Conservation (phyloP, 2,797 vertebrate species). For the Kryptopterus vitreolus region DNA sequence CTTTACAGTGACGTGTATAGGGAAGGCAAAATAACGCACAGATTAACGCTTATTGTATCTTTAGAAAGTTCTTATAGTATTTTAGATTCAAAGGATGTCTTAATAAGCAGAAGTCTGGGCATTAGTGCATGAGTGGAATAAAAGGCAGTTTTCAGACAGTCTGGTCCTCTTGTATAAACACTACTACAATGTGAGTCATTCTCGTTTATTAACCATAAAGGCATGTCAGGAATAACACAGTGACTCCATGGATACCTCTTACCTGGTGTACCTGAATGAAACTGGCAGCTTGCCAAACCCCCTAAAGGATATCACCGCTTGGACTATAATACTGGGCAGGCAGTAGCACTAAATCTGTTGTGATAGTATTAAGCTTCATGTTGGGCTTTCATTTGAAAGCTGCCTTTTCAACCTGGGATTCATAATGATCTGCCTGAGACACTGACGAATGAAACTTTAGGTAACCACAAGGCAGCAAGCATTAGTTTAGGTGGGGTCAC, state of each 20-base stretch:
- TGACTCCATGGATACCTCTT: slow-evolving; percentile 55
- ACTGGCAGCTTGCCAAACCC: not conserved
- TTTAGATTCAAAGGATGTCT: too few species aligned
- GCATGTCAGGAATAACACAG: slow-evolving; percentile 54
- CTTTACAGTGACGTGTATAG: too few species aligned
- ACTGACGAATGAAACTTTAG: not conserved
- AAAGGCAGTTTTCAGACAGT: not conserved
- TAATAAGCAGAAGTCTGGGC: not conserved
- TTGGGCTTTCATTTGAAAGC: slow-evolving; percentile 48
- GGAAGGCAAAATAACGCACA: too few species aligned
- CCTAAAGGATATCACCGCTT: slow-evolving; percentile 55
- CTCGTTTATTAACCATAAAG: slow-evolving; percentile 24
- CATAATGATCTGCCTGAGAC: not conserved
- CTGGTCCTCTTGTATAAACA: not conserved
- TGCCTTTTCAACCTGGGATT: slow-evolving; percentile 21
- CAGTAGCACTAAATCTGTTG: slow-evolving; percentile 53
- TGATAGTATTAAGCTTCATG: slow-evolving; percentile 55
- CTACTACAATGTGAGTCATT: not conserved
- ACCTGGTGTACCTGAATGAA: slow-evolving; percentile 37
- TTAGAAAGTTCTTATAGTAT: not conserved
- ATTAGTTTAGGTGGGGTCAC: not conserved
- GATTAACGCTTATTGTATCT: not conserved
- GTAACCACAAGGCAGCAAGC: not conserved
- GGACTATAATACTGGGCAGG: slow-evolving; percentile 52
- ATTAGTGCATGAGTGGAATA: not conserved